Evolutionary conservation across 2,888 invertebrate genomes (phyloP), one percentile per base, ranked within the genome.

Genomic region (Meta bourneti): DNA sequence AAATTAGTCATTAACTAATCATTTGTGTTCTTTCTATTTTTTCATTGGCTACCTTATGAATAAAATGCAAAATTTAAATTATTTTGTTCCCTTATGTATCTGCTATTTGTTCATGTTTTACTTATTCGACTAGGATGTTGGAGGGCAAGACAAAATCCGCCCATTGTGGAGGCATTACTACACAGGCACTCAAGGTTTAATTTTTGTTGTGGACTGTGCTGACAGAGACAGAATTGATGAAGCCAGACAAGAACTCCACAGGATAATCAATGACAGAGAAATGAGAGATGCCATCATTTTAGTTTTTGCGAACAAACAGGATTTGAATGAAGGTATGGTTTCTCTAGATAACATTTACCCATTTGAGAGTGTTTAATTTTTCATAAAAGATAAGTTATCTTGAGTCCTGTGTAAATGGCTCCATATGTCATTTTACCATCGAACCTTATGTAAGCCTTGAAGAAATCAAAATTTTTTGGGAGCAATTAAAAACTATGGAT

Each of bases 61-160:
- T 34, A 34, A 34, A 34, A 34, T 34, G 34, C 34, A 2, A 34
- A 11, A 61, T 61, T 61, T 5, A 61, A 61, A 9, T 61, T 6
- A 5, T 16, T 6, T 8, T 61, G 7, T 9, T 61, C 11, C 11
- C 16, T n/a, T n/a, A n/a, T n/a, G n/a, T n/a, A n/a, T n/a, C 9
- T 61, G 0, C 11, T 9, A 16, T 61, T 61, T 19, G 54, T 52
- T 54, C 0, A 52, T 34, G 34, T 34, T 34, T 6, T 49, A 49
- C 5, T 16, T 80, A 48, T 71, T 71, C 48, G 48, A 49, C 13
- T 94, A 97, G 97, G 99, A 99, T 95, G 99, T 99, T 93, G 99
- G 99, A 94, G 99, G 99, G 99, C 94, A 99, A 99, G 96, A 99
- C 99, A 99, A 99, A 96, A 99, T 99, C 95, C 97, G 99, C 94